Conservation (phyloP, 2,888 invertebrate species). For the Maniola hyperantus region DNA sequence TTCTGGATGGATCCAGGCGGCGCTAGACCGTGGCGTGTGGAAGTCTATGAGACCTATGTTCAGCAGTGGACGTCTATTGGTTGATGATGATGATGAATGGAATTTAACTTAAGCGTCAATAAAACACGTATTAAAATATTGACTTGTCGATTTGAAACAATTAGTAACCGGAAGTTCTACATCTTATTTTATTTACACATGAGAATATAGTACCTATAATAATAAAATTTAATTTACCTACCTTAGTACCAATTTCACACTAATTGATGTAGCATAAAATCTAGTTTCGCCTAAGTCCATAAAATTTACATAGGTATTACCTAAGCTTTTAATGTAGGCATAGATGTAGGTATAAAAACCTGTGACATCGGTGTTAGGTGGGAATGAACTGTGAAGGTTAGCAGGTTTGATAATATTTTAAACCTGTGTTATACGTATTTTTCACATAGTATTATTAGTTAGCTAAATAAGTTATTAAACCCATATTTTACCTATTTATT, state of each 20-base stretch:
- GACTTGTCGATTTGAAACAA: background rate
- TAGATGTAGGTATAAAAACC: constrained; percentile 13
- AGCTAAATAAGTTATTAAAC: background rate
- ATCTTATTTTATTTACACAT: background rate
- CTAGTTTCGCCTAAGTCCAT: background rate
- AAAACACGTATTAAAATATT: no score
- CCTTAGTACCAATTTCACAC: background rate
- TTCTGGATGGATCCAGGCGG: no score
- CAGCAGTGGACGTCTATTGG: no score
- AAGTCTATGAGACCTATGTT: no score
- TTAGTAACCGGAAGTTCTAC: constrained; percentile 1
- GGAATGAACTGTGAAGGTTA: constrained; percentile 37
- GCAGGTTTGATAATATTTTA: constrained; percentile 9
- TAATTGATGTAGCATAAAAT: background rate
- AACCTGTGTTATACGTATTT: constrained; percentile 1
- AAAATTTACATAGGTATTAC: background rate
- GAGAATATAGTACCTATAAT: background rate
- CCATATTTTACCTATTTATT: constrained; percentile 13
- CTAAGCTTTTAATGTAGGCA: background rate
- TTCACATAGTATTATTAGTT: constrained; percentile 14
- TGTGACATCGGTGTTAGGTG: constrained; percentile 15
- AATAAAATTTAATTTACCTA: background rate
- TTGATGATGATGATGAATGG: no score
- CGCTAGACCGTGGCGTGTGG: no score
- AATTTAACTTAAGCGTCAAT: no score